A percentile compares a stretch with the other conserved stretches of the same genome.
These are phyloP conservation scores for Artibeus jamaicensis DNA, from an alignment of 2,797 vertebrate genomes.

Conservation along the genomic window DNA sequence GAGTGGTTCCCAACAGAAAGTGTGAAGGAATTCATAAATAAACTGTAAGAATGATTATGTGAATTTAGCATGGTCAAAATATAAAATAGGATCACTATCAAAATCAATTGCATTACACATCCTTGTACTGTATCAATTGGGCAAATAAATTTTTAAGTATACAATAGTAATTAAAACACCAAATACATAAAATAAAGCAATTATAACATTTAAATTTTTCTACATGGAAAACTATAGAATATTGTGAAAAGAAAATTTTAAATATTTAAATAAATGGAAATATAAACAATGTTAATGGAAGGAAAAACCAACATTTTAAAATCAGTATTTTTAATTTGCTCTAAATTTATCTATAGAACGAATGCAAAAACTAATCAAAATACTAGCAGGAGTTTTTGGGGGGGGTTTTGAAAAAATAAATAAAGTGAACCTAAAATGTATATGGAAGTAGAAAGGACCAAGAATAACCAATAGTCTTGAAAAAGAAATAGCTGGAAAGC, in stretches of 20 bases:
- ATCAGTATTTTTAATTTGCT: constrained; percentile 2
- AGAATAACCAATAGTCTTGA: neutral
- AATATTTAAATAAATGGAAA: neutral
- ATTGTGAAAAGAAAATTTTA: neutral
- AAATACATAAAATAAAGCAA: neutral
- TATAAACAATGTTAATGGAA: neutral
- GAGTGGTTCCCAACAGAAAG: neutral
- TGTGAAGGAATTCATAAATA: neutral
- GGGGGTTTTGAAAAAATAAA: neutral
- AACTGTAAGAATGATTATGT: neutral
- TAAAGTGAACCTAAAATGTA: neutral
- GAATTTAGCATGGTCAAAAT: neutral
- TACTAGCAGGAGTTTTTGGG: neutral
- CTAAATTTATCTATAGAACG: neutral
- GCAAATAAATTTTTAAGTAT: neutral
- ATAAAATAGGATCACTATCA: neutral
- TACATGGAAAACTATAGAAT: neutral
- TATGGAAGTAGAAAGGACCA: neutral
- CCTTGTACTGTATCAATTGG: neutral
- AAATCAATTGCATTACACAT: neutral
- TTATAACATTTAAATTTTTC: neutral
- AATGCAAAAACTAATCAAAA: neutral
- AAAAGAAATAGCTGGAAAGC: neutral
- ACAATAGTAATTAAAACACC: neutral
- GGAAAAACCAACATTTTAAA: neutral